These are phyloP conservation scores for Leucoma salicis DNA, from an alignment of 2,888 invertebrate species.

Conservation along the genomic window DNA sequence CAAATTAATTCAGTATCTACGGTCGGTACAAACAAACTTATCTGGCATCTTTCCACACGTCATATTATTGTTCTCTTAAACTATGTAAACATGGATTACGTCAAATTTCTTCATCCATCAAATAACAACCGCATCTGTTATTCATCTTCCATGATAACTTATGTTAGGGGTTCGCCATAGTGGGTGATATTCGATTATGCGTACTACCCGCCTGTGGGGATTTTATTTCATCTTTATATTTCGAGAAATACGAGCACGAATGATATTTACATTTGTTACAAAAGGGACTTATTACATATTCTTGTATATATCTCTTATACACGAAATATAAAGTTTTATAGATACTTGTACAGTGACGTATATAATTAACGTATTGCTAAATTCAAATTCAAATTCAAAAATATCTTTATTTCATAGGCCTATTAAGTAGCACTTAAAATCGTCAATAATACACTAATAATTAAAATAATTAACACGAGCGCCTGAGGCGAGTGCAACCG, in stretches of 20 bases:
- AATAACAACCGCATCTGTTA: constrained; percentile 36
- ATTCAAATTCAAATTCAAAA: too few species aligned
- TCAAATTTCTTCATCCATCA: constrained; percentile 36
- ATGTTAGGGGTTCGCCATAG: constrained; percentile 17
- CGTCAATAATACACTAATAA: too few species aligned
- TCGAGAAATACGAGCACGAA: constrained; percentile 15
- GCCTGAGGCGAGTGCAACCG: too few species aligned
- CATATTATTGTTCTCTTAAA: constrained; percentile 3
- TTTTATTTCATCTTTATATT: constrained; percentile 30
- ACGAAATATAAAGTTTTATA: not conserved
- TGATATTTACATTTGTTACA: constrained; percentile 11
- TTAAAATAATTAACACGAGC: too few species aligned
- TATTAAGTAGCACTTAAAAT: too few species aligned
- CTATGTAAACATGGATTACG: constrained; percentile 15
- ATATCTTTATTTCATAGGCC: too few species aligned
- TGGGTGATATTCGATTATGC: constrained; percentile 40
- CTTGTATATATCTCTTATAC: not conserved
- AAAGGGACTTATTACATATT: not conserved
- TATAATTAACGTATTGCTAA: too few species aligned
- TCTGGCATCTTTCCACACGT: too few species aligned
- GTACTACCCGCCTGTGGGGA: constrained; percentile 29
- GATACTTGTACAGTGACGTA: too few species aligned
- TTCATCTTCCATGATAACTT: constrained; percentile 34
- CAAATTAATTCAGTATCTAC: too few species aligned
- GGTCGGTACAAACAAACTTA: too few species aligned